Evolutionary conservation across 1,140 invertebrate genomes (phyloP).

Genomic region (Acromyrmex echinatior): DNA sequence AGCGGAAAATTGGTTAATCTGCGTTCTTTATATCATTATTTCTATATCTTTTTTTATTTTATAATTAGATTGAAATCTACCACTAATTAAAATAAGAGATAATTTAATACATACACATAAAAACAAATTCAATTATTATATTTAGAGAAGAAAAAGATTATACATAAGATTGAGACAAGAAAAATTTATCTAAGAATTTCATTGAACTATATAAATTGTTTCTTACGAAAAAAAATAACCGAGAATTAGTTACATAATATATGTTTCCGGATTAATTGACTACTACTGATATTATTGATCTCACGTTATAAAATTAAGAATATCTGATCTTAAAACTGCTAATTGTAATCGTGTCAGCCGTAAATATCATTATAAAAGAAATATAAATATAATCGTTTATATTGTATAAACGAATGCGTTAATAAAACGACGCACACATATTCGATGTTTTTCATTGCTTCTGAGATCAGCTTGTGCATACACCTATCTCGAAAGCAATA

Average conservation of each 20-base stretch:
- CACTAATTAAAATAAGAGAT: background rate
- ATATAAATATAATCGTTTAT: background rate
- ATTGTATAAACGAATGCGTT: background rate
- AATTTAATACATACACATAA: background rate
- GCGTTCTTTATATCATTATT: background rate
- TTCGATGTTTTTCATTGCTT: background rate
- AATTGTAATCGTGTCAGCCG: background rate
- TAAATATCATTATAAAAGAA: background rate
- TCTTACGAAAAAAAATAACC: background rate
- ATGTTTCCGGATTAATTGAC: background rate
- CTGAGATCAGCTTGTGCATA: constrained; percentile 6
- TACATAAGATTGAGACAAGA: background rate
- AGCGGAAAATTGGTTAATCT: constrained; percentile 1
- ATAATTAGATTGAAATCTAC: background rate
- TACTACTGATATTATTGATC: background rate
- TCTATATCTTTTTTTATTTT: background rate
- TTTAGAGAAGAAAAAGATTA: background rate
- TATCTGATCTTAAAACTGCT: background rate
- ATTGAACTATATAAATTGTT: background rate
- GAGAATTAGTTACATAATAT: background rate
- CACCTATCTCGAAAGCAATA: background rate
- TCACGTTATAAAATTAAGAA: background rate
- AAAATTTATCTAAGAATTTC: background rate
- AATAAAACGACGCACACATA: background rate
- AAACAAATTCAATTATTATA: background rate